phyloP scores from a whole-genome alignment of 2,888 invertebrate genomes.

The Pollenia angustigena region DNA sequence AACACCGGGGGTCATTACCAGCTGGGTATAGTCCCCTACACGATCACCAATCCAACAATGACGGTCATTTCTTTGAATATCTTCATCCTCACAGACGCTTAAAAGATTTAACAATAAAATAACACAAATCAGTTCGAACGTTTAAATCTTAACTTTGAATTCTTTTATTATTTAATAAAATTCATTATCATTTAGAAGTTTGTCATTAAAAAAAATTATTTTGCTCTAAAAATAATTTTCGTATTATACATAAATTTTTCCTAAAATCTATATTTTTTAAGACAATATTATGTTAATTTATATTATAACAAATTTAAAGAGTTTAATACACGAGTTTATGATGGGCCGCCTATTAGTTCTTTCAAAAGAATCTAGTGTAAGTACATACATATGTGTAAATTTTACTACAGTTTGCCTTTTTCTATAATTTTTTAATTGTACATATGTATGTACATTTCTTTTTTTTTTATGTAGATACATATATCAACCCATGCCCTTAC shows the following conservation, averaged over 20 bases:
- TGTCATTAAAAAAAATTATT: no score
- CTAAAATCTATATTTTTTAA: background rate
- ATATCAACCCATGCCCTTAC: constrained; percentile 63
- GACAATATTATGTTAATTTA: constrained; percentile 69
- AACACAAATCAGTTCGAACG: background rate
- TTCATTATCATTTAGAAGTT: no score
- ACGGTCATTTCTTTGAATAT: constrained; percentile 81
- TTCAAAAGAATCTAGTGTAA: constrained; percentile 59
- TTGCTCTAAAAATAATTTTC: background rate
- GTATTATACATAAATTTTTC: background rate
- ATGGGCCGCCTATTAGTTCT: constrained; percentile 35
- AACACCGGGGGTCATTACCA: constrained; percentile 81
- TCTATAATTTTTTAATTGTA: background rate
- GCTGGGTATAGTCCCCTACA: constrained; percentile 83
- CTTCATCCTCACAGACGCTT: constrained; percentile 83
- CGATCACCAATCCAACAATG: constrained; percentile 84
- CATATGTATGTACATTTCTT: background rate
- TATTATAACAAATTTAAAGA: constrained; percentile 51
- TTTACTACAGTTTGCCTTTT: background rate
- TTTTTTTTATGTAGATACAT: no score
- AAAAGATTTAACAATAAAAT: constrained; percentile 27
- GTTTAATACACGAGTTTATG: constrained; percentile 60
- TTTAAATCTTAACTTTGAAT: background rate
- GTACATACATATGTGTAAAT: constrained; percentile 11
- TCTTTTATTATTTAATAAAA: background rate